Conservation (phyloP, 2,113 vertebrate genomes). For the Eulemur rufifrons region DNA sequence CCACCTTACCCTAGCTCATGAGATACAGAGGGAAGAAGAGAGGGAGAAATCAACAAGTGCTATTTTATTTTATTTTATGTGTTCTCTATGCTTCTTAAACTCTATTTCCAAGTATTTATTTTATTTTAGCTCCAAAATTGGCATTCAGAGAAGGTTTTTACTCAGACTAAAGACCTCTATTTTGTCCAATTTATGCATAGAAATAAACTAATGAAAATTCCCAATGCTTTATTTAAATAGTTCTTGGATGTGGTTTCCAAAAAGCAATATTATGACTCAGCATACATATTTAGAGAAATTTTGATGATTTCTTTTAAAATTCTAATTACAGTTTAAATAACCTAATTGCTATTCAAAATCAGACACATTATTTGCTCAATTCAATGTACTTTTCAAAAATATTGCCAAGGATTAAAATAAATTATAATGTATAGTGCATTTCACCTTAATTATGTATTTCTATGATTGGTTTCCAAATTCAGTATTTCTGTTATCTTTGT, state of each 20-base stretch:
- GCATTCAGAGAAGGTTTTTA: background rate
- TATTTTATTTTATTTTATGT: background rate
- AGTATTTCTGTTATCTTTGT: background rate
- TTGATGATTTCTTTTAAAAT: slow-evolving; percentile 48
- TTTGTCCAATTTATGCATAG: background rate
- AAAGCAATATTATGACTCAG: slow-evolving; percentile 55
- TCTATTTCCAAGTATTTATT: slow-evolving; percentile 8
- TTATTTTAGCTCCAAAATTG: slow-evolving; percentile 4
- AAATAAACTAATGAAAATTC: slow-evolving; percentile 35
- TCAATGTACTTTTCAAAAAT: slow-evolving; percentile 58
- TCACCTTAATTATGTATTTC: slow-evolving; percentile 49
- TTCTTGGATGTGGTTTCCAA: slow-evolving; percentile 48
- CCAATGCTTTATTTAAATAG: slow-evolving; percentile 45
- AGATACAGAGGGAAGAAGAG: background rate
- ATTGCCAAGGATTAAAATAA: slow-evolving; percentile 62
- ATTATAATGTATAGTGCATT: slow-evolving; percentile 46
- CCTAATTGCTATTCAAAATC: slow-evolving; percentile 65
- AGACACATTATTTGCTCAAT: slow-evolving; percentile 31
- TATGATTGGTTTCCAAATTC: slow-evolving; percentile 58
- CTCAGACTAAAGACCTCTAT: background rate
- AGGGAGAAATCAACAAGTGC: background rate
- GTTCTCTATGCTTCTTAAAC: background rate
- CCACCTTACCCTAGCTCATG: background rate
- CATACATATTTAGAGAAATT: slow-evolving; percentile 56
- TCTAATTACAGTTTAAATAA: slow-evolving; percentile 67